Evolutionary conservation across 1,140 invertebrate species (phyloP).

Genomic region (Neocloeon triangulifer): DNA sequence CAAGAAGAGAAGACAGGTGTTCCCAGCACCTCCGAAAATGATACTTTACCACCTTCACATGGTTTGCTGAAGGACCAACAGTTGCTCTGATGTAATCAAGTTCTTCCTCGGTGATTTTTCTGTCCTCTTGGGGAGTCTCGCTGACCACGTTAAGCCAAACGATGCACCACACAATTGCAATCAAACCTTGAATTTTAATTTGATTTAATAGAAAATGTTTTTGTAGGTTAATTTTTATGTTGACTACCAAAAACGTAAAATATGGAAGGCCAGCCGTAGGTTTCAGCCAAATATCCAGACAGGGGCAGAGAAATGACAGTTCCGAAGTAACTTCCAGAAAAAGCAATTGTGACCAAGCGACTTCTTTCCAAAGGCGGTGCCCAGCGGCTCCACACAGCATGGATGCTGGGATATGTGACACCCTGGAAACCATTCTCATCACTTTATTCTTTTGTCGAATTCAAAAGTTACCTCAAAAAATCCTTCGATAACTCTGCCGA

Average conservation of each 20-base stretch:
- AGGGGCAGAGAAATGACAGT: slow-evolving; percentile 15
- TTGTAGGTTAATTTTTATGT: neutral
- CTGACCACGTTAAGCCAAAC: slow-evolving; percentile 14
- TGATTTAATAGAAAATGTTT: too few relatives aligned
- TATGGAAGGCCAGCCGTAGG: slow-evolving; percentile 15
- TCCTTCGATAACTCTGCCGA: slow-evolving; percentile 25
- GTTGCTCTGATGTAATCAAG: slow-evolving; percentile 17
- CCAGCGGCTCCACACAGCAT: slow-evolving; percentile 11
- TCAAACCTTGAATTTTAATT: slow-evolving; percentile 12
- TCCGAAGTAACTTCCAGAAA: slow-evolving; percentile 16
- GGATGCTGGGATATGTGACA: slow-evolving; percentile 13
- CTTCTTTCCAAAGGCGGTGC: slow-evolving; percentile 15
- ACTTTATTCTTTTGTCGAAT: too few relatives aligned
- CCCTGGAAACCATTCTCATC: too few relatives aligned
- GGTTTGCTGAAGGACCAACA: slow-evolving; percentile 9
- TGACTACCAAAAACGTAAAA: slow-evolving; percentile 21
- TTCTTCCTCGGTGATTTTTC: slow-evolving; percentile 18
- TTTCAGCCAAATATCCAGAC: slow-evolving; percentile 11
- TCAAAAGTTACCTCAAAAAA: slow-evolving; percentile 26
- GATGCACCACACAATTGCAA: slow-evolving; percentile 10
- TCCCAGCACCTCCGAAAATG: slow-evolving; percentile 2
- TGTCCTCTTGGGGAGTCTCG: slow-evolving; percentile 21
- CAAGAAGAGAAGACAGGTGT: neutral
- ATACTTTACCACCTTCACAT: slow-evolving; percentile 4
- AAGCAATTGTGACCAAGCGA: slow-evolving; percentile 15